Evolutionary conservation across 1,140 invertebrate species (phyloP), one percentile per base, ranked within the genome.

Genomic region (Caenorhabditis brenneri): DNA sequence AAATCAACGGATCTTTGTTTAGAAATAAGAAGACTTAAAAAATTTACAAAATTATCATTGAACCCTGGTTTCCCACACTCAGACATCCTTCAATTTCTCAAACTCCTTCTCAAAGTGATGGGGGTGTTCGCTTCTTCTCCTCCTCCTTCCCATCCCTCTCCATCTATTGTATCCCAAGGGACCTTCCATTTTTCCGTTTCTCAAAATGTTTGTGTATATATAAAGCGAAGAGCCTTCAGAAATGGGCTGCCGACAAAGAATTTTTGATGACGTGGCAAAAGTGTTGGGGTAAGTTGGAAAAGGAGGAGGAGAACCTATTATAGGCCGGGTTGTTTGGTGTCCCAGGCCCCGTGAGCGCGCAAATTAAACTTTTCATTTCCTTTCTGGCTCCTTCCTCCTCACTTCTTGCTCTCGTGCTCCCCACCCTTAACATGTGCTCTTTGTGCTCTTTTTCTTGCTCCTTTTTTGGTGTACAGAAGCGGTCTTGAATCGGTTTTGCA

Each of bases 21-120:
- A n/a, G n/a, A n/a, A n/a, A n/a, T n/a, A n/a, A n/a, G n/a, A n/a
- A n/a, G n/a, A n/a, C n/a, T n/a, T n/a, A n/a, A n/a, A n/a, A n/a
- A n/a, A n/a, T n/a, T n/a, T n/a, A n/a, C n/a, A n/a, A n/a, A n/a
- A n/a, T n/a, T n/a, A n/a, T n/a, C n/a, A n/a, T n/a, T n/a, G n/a
- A n/a, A n/a, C n/a, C n/a, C n/a, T n/a, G n/a, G n/a, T n/a, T n/a
- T n/a, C n/a, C n/a, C n/a, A n/a, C 42, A 24, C 5, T 31, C 29
- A 1, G 3, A 42, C 42, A 7, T 74, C n/a, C 7, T 22, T n/a
- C 33, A 36, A 65, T 65, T 65, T 65, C 24, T 65, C 29, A 65
- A 65, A 65, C 12, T 19, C 36, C 33, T 74, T n/a, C n/a, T n/a
- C 65, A 42, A 74, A 74, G 65, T 74, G 65, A 74, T 74, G 65